Evolutionary conservation across 2,113 vertebrate species (phyloP).

Genomic region (Beaufortia kweichowensis): DNA sequence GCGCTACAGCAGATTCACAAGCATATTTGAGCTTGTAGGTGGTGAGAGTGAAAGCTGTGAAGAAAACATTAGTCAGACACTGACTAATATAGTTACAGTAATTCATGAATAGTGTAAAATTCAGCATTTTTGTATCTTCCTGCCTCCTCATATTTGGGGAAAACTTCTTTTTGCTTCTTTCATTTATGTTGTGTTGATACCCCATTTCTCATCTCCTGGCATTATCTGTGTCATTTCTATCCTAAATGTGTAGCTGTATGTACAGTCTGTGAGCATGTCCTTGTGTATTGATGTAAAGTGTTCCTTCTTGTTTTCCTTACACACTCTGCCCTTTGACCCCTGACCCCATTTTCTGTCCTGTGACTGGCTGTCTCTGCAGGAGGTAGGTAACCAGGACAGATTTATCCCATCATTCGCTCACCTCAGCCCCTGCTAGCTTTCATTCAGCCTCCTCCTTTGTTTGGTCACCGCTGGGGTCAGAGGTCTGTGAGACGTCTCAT

Average conservation of each 20-base stretch:
- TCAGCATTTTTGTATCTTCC: too few species aligned
- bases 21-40: not conserved
- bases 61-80: not conserved
- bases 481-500: slow-evolving; percentile 42
- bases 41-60: slow-evolving; percentile 27
- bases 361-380: slow-evolving; percentile 87
- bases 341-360: slow-evolving; percentile 80
- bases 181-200: slow-evolving; percentile 38
- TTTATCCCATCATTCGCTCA: slow-evolving; percentile 42
- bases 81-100: not conserved
- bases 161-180: too few species aligned
- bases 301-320: slow-evolving; percentile 87
- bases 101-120: too few species aligned
- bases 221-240: too few species aligned
- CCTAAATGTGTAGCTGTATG: slow-evolving; percentile 48
- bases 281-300: slow-evolving; percentile 76
- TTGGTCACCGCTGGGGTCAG: slow-evolving; percentile 16
- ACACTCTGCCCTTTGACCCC: slow-evolving; percentile 78
- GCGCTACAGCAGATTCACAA: too few species aligned
- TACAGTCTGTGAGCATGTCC: slow-evolving; percentile 65
- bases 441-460: slow-evolving; percentile 20
- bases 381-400: slow-evolving; percentile 81
- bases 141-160: too few species aligned
- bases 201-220: slow-evolving; percentile 33
- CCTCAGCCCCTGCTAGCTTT: slow-evolving; percentile 51